Base-by-base conservation (phyloP, 2,113 vertebrate genomes). In the Acanthochromis polyacanthus region DNA sequence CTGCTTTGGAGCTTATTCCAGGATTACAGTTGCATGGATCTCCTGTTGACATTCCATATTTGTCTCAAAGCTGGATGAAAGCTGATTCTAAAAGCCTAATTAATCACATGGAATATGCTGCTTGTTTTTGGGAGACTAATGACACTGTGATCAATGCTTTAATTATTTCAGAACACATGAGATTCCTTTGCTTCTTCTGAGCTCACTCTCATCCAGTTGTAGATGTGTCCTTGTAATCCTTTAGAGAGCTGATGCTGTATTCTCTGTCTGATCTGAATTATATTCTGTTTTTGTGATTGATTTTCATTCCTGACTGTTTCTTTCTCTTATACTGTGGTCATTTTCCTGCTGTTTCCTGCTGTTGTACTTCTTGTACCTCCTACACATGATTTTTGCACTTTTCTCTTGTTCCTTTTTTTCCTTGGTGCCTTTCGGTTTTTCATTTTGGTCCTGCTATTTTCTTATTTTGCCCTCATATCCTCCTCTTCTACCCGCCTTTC, bases 111-210 rank as follows among this genome's bases (percentile, higher is more conserved):
- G 61, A 56, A 65, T 22, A 19, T 32, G 19, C 40, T 63, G 4
- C 70, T 38, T 68, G 75, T 82, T 77, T 74, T 60, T 90, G 19
- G 25, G 43, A 23, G 52, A 61, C 22, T 70, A 51, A 83, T 76
- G 63, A 73, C 65, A 80, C 69, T n/a, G 62, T 78, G 85, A 77
- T 78, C 60, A 43, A 78, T 87, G 78, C 43, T 80, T 83, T 82
- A 79, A 90, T 91, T 80, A 81, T 84, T 91, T 70, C 88, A 71
- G 56, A 63, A 53, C 65, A 62, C 58, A 74, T 53, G 60, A 50
- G 43, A 57, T 50, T 71, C 30, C 16, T 85, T 71, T 23, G 43
- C 75, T 45, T 73, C 77, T 61, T 73, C 67, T 46, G 53, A 58
- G 17, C 20, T 78, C 53, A n/a, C 75, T 56, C 65, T 63, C 72